phyloP scores from a whole-genome alignment of 2,797 vertebrate species.

The Rachycentron canadum region DNA sequence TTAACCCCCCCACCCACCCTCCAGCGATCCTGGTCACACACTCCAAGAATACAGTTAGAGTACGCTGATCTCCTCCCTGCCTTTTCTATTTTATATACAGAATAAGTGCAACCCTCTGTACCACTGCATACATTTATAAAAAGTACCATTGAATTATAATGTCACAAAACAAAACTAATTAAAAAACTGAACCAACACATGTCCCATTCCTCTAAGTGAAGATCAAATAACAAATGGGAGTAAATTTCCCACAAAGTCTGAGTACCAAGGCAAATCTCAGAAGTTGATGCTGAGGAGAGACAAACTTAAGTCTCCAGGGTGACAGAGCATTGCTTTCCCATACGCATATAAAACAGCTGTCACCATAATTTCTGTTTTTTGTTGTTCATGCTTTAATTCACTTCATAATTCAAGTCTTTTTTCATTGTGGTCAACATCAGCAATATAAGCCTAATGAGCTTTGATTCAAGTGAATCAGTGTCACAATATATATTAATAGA shows the following conservation, averaged over 20 bases:
- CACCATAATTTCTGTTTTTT: neutral
- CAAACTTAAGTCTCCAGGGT: neutral
- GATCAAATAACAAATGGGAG: slow-evolving; percentile 9
- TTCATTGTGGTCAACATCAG: neutral
- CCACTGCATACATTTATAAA: neutral
- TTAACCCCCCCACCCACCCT: slow-evolving; percentile 14
- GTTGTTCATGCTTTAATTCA: neutral
- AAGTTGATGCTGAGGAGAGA: neutral
- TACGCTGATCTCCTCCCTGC: neutral
- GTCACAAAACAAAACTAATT: neutral
- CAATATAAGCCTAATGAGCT: neutral
- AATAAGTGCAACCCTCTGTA: neutral
- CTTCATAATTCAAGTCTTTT: neutral
- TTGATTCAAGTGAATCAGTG: neutral
- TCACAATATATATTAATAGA: neutral
- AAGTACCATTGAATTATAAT: neutral
- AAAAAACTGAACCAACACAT: neutral
- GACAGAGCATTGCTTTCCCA: neutral
- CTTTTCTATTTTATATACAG: neutral
- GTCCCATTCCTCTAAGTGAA: neutral
- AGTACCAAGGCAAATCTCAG: neutral
- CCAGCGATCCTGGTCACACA: slow-evolving; percentile 4
- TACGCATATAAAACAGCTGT: slow-evolving; percentile 5
- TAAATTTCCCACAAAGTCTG: neutral
- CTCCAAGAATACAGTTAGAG: slow-evolving; percentile 20